Conservation (phyloP, 2,888 invertebrate species). For the Orchesellides sinensis region DNA sequence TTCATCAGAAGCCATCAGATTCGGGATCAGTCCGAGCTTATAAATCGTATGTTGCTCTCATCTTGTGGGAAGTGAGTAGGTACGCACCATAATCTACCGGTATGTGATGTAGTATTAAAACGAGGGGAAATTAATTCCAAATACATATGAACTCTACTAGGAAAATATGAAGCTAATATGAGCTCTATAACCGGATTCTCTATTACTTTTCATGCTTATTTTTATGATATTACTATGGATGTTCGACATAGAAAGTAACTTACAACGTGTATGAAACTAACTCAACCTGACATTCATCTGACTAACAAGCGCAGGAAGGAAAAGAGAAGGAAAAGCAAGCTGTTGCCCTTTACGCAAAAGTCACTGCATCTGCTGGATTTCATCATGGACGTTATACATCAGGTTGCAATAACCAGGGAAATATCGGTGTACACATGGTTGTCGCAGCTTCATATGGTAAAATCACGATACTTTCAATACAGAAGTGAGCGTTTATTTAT, state of each 20-base stretch:
- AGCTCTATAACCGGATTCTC: too few species aligned
- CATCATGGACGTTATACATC: background rate
- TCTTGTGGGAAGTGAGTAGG: slow-evolving; percentile 1
- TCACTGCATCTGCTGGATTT: slow-evolving; percentile 1
- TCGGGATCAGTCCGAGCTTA: slow-evolving; percentile 13
- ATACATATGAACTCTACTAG: too few species aligned
- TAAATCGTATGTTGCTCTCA: slow-evolving; percentile 30
- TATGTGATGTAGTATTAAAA: slow-evolving; percentile 7
- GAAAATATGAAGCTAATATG: too few species aligned
- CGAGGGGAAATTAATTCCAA: slow-evolving; percentile 52
- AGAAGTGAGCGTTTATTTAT: slow-evolving; percentile 33
- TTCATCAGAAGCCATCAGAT: slow-evolving; percentile 4
- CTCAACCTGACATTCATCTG: slow-evolving; percentile 45
- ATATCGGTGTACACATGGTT: background rate
- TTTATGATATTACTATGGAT: too few species aligned
- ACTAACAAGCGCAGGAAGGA: slow-evolving; percentile 25
- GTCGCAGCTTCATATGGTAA: background rate
- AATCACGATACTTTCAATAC: background rate
- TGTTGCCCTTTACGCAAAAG: slow-evolving; percentile 54
- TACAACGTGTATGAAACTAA: too few species aligned
- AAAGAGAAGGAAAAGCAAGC: slow-evolving; percentile 28
- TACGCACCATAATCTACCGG: slow-evolving; percentile 22
- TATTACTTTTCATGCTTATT: too few species aligned
- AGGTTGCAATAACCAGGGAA: background rate
- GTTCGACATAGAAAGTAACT: too few species aligned